These are phyloP conservation scores for Paramuricea clavata DNA, from an alignment of 92 coral and sea anemone species.

Conservation along the genomic window DNA sequence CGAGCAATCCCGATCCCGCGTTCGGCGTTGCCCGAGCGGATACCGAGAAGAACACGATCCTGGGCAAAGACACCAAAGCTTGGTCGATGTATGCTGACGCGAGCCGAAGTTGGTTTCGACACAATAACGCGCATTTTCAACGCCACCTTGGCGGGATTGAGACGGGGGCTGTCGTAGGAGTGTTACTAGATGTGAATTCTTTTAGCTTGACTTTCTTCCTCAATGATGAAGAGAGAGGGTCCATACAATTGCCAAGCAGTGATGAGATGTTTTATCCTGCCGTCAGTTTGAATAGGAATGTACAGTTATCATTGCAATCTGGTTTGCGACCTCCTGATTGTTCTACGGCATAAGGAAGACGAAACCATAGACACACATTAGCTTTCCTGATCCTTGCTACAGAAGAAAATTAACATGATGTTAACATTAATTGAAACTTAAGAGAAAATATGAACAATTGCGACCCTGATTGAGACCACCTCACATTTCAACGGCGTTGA, in stretches of 20 bases:
- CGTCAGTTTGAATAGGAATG: conserved; percentile 92
- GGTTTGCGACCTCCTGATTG: conserved; percentile 92
- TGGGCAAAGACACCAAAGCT: conserved; percentile 92
- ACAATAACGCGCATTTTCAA: conserved; percentile 94
- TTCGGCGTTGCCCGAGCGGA: conserved; percentile 92
- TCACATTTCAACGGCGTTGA: no score
- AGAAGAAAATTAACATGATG: no score
- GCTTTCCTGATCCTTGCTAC: no score
- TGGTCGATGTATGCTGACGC: conserved; percentile 99
- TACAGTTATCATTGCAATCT: conserved; percentile 89
- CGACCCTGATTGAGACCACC: no score
- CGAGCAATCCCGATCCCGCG: conserved; percentile 98
- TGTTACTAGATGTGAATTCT: conserved; percentile 75
- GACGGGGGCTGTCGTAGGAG: conserved; percentile 91
- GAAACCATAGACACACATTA: no score
- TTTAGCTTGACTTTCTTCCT: conserved; percentile 88
- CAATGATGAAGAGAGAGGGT: conserved; percentile 93
- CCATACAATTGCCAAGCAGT: conserved; percentile 77
- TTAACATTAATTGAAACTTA: no score
- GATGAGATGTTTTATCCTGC: conserved; percentile 89
- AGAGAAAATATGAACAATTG: no score
- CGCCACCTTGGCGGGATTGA: conserved; percentile 97
- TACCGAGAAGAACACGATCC: conserved; percentile 91
- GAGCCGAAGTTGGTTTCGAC: conserved; percentile 99
- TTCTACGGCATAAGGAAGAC: conserved; percentile 9